These are phyloP conservation scores for Ceratosolen solmsi DNA, from an alignment of 1,140 invertebrate species.

Conservation along the genomic window DNA sequence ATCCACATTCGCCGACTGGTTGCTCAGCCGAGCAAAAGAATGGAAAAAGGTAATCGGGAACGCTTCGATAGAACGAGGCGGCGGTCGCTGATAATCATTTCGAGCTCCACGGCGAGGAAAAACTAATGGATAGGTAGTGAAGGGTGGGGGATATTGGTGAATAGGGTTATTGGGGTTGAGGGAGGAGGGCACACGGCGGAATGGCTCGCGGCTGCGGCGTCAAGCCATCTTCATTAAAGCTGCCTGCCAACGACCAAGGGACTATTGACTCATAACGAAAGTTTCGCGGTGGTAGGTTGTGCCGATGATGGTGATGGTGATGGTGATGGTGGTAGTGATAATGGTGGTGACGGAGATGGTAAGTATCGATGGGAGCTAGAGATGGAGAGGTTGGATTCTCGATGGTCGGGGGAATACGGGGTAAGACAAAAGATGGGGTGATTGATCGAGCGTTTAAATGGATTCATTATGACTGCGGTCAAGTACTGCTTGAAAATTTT, in stretches of 20 bases:
- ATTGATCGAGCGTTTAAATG: slow-evolving; percentile 33
- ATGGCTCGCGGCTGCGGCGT: slow-evolving; percentile 47
- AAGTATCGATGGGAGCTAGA: too few species aligned
- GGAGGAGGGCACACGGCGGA: slow-evolving; percentile 15
- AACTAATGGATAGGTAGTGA: slow-evolving; percentile 1
- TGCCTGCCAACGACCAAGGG: neutral
- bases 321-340: too few species aligned
- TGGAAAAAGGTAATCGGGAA: neutral
- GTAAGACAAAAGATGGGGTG: neutral
- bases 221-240: slow-evolving; percentile 59
- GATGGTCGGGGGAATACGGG: neutral
- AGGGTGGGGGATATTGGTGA: neutral
- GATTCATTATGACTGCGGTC: slow-evolving; percentile 31
- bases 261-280: slow-evolving; percentile 31
- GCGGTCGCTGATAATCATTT: neutral
- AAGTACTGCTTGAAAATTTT: slow-evolving; percentile 23
- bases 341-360: too few species aligned
- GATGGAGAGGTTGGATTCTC: too few species aligned
- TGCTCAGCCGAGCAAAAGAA: neutral
- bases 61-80: neutral
- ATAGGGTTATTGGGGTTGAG: too few species aligned
- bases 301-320: neutral
- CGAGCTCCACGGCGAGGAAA: neutral
- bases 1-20: slow-evolving; percentile 24
- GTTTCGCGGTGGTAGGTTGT: neutral